These are phyloP conservation scores for Sisor rabdophorus DNA, from an alignment of 2,113 vertebrate genomes.

Conservation along the genomic window DNA sequence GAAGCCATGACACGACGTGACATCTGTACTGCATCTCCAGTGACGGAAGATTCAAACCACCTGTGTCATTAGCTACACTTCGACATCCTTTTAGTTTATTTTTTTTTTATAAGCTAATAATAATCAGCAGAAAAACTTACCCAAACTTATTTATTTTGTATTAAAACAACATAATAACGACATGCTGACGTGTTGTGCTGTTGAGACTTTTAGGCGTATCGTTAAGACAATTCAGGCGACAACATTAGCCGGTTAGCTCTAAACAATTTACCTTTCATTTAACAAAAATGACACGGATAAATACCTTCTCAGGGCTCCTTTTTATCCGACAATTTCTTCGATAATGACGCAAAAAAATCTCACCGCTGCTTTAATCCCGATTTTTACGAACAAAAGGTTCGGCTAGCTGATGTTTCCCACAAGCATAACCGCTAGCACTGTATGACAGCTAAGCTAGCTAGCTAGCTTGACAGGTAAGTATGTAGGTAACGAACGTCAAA, in stretches of 20 bases:
- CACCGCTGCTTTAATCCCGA: background rate
- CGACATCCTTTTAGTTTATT: too few species aligned
- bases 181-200: background rate
- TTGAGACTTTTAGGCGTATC: background rate
- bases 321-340: background rate
- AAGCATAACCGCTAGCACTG: background rate
- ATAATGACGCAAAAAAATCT: background rate
- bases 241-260: background rate
- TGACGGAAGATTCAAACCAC: background rate
- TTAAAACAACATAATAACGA: background rate
- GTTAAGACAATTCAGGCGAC: background rate
- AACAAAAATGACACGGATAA: background rate
- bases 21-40: background rate
- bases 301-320: constrained; percentile 7
- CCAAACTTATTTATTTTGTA: background rate
- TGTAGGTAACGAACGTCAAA: background rate
- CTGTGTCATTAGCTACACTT: background rate
- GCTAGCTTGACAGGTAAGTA: background rate
- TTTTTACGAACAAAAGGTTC: background rate
- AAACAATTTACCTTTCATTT: background rate
- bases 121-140: too few species aligned
- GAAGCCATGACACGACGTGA: background rate
- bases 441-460: background rate
- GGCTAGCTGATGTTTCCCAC: background rate
- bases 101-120: too few species aligned